A percentile compares a stretch with the other conserved stretches of the same genome.
Evolutionary conservation across 1,140 invertebrate species (phyloP).

Genomic region (Hydropsyche tenuis): DNA sequence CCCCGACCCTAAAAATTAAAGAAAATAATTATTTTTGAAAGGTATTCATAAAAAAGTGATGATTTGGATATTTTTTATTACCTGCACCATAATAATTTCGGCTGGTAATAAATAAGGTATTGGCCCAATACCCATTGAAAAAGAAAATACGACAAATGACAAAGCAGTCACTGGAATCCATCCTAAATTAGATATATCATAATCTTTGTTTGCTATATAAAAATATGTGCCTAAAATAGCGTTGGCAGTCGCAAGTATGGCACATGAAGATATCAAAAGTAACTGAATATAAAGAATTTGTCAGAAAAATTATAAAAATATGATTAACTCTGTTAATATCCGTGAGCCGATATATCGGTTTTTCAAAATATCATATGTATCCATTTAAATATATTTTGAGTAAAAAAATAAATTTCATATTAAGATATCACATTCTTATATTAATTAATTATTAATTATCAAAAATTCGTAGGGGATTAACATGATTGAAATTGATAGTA

Average conservation of each 20-base stretch:
- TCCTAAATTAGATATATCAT: slow-evolving; percentile 34
- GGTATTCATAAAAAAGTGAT: no score
- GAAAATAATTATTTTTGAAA: background rate
- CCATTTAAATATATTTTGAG: no score
- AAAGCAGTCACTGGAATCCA: no score
- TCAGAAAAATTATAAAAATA: background rate
- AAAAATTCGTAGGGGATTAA: no score
- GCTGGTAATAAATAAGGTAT: slow-evolving; percentile 53
- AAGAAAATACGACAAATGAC: slow-evolving; percentile 51
- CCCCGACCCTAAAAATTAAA: slow-evolving; percentile 39
- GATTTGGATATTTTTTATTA: no score
- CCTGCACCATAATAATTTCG: slow-evolving; percentile 54
- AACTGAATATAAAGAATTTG: slow-evolving; percentile 7
- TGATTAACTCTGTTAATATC: no score
- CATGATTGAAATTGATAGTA: background rate
- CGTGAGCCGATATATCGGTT: no score
- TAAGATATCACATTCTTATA: no score
- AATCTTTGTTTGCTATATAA: background rate
- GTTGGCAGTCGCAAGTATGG: background rate
- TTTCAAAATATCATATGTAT: no score
- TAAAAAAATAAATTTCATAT: no score
- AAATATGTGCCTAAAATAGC: slow-evolving; percentile 36
- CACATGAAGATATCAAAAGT: slow-evolving; percentile 30
- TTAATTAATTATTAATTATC: no score
- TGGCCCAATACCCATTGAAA: slow-evolving; percentile 53